Base-by-base conservation (phyloP, 2,797 vertebrate genomes). In the Phataginus tricuspis region DNA sequence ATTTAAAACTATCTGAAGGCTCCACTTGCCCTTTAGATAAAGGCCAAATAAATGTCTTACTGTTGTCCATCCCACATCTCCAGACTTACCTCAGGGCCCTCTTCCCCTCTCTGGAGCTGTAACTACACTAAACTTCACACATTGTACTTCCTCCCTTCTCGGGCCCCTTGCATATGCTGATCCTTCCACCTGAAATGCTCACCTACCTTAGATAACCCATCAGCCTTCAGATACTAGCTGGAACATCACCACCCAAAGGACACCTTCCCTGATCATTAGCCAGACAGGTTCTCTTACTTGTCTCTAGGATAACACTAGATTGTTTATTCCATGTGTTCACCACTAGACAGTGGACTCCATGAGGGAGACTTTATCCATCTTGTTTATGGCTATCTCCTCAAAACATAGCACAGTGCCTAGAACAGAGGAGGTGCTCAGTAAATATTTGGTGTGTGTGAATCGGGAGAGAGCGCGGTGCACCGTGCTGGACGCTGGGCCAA, bases 371-470 rank as follows among this genome's bases (percentile, higher is more conserved):
- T 86, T 86, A 84, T 51, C 25, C 18, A 37, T 86, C 23, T 95
- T 87, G 34, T 64, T 93, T 82, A 85, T 27, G 1, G 0, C n/a
- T 21, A 0, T 90, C 91, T 87, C 64, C 71, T 93, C 55, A 78
- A 55, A 34, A 72, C 8, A n/a, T 55, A 92, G 25, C 89, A 88
- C 82, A n/a, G n/a, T 49, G 39, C 64, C 42, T 94, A 72, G 19
- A 72, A 92, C 37, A n/a, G n/a, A n/a, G n/a, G n/a, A n/a, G n/a
- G n/a, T n/a, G n/a, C n/a, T n/a, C n/a, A n/a, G n/a, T n/a, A n/a
- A n/a, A n/a, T n/a, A n/a, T n/a, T n/a, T n/a, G 89, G 49, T 39
- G 4, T 96, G 13, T 88, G 49, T 93, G 95, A 69, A 91, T 91
- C 74, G 37, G 37, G 37, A 39, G 37, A 39, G 37, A 3, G 37